Evolutionary conservation across 2,113 vertebrate species (phyloP), one percentile per base, ranked within the genome.

Genomic region (Chelonoidis abingdonii): DNA sequence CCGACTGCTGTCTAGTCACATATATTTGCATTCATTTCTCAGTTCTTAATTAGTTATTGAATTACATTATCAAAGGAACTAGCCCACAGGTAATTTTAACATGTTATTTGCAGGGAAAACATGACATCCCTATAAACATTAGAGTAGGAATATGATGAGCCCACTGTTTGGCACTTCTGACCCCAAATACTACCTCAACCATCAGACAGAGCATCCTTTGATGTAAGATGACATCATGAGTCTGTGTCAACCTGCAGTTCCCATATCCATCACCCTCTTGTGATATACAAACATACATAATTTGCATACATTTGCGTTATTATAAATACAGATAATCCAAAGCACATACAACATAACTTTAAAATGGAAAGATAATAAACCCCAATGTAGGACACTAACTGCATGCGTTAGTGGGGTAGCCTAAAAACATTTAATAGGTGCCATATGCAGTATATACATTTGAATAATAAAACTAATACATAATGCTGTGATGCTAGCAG

Each of bases 1-100:
- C 52, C 13, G 59, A 44, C 12, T 83, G 22, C 49, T 83, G 38
- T 62, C 29, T 82, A 69, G 87, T 79, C 52, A 47, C 29, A 62
- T 21, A 11, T 44, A 87, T 92, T 79, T 91, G 80, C 86, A 92
- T 89, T 91, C 21, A 54, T 87, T 93, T 52, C 80, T 91, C 83
- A 5, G 49, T 91, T 62, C n/a, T 79, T 80, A 83, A 82, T 94
- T 93, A 80, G 87, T 87, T 53, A 27, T n/a, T n/a, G 10, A 52
- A 56, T 79, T 90, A 62, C 29, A 54, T 56, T 52, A 72, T 56
- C 41, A 88, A 52, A 75, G 38, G 22, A 87, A 72, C 80, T 84
- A 44, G 62, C n/a, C 49, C 87, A 89, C 35, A 80, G 76, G 65
- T 91, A 65, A 96, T 87, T 87, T 89, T 52, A 91, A 69, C 50